A percentile compares a stretch with the other conserved stretches of the same genome.
These are phyloP conservation scores for Pseudoips prasinana DNA, from an alignment of 2,888 invertebrate species.

Conservation along the genomic window DNA sequence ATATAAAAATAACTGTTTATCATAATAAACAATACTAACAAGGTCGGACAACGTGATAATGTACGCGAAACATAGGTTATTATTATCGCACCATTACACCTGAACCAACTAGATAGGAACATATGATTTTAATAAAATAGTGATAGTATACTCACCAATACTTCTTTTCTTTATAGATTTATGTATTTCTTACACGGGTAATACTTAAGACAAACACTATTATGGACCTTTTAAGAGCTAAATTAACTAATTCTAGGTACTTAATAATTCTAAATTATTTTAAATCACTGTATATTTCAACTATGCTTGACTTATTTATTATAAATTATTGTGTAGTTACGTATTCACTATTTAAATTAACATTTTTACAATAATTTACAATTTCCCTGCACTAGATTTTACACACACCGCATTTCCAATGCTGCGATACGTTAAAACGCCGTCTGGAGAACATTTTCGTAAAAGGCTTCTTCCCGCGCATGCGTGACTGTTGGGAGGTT, in stretches of 20 bases:
- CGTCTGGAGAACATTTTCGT: constrained; percentile 30
- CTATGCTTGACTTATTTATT: too few species aligned
- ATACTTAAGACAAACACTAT: too few species aligned
- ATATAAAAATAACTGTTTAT: constrained; percentile 30
- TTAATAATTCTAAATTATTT: too few species aligned
- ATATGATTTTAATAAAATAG: neutral
- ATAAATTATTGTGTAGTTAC: constrained; percentile 16
- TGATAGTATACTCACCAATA: constrained; percentile 17
- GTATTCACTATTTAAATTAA: constrained; percentile 21
- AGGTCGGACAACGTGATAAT: constrained; percentile 28
- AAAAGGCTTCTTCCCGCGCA: constrained; percentile 49
- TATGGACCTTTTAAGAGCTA: too few species aligned
- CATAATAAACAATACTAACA: constrained; percentile 34
- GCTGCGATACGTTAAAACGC: constrained; percentile 27
- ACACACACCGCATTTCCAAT: constrained; percentile 43
- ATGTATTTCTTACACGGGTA: too few species aligned
- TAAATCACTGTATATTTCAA: too few species aligned
- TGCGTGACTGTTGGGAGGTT: constrained; percentile 60
- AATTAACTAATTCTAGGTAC: too few species aligned
- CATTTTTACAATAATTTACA: constrained; percentile 27
- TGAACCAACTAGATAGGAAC: constrained; percentile 1
- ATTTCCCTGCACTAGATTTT: constrained; percentile 34
- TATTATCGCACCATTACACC: constrained; percentile 14
- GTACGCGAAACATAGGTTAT: constrained; percentile 18
- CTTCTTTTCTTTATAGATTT: too few species aligned